Conservation (phyloP, 2,888 invertebrate genomes). For the Acronicta leporina region DNA sequence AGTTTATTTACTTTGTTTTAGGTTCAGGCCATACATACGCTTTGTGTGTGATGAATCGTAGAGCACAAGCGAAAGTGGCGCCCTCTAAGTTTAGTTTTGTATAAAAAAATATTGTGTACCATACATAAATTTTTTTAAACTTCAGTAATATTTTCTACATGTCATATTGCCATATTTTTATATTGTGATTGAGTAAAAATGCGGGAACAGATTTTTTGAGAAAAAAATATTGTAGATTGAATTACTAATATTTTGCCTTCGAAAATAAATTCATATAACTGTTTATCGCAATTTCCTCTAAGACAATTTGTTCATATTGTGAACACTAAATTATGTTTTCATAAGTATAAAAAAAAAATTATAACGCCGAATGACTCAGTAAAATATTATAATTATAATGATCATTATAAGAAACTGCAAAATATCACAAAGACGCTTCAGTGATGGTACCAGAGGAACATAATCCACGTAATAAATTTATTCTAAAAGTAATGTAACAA, state of each 20-base stretch:
- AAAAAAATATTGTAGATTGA: too few species aligned
- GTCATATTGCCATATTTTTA: too few species aligned
- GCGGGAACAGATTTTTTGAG: too few species aligned
- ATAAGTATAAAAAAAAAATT: neutral
- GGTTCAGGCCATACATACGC: conserved; percentile 36
- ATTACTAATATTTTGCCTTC: too few species aligned
- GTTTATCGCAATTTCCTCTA: too few species aligned
- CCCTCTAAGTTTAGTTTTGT: conserved; percentile 26
- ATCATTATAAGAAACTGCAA: conserved; percentile 22
- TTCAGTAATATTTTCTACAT: neutral
- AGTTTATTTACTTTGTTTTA: conserved; percentile 43
- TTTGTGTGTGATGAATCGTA: conserved; percentile 39
- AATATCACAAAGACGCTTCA: conserved; percentile 54
- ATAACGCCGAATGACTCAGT: conserved; percentile 17
- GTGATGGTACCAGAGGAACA: conserved; percentile 38
- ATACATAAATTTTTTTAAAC: conserved; percentile 12
- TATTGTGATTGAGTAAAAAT: too few species aligned
- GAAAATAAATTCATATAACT: too few species aligned
- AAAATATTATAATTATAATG: conserved; percentile 3
- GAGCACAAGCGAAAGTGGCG: conserved; percentile 39
- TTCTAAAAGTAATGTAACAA: conserved; percentile 47
- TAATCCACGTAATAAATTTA: conserved; percentile 39
- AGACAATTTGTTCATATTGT: too few species aligned
- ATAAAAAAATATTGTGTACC: neutral
- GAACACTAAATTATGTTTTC: too few species aligned